Conservation (phyloP, 2,113 vertebrate genomes). For the Colistium nudipinnis region DNA sequence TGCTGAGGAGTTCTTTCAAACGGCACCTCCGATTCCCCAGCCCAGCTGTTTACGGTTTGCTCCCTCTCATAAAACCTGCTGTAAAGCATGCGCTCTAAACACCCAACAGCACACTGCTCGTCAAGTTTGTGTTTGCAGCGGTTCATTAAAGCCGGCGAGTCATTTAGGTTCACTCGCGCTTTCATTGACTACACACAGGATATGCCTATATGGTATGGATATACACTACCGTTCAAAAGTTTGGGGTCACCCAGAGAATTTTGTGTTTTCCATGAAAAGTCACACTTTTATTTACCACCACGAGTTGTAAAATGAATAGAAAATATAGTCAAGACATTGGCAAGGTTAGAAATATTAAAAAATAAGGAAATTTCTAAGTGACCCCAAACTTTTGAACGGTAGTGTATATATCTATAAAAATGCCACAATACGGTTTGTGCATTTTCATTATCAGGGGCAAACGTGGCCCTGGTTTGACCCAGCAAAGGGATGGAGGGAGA, state of each 20-base stretch:
- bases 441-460: conserved; percentile 2
- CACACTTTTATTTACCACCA: too few species aligned
- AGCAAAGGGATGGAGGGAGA: conserved; percentile 47
- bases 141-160: neutral
- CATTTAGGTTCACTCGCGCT: neutral
- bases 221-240: too few species aligned
- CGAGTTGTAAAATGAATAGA: too few species aligned
- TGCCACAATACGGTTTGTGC: neutral
- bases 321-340: too few species aligned
- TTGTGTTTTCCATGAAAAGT: too few species aligned
- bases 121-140: neutral
- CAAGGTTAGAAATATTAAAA: too few species aligned
- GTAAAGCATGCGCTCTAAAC: neutral
- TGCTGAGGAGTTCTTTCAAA: neutral
- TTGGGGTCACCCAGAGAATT: too few species aligned
- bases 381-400: too few species aligned
- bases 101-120: neutral
- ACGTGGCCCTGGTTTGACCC: conserved; percentile 18
- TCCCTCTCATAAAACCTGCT: neutral
- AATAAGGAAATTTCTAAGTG: too few species aligned
- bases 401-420: neutral
- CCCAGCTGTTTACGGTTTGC: neutral
- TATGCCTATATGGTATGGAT: neutral
- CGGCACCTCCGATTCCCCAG: neutral
- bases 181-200: neutral